These are phyloP conservation scores for Bombus breviceps DNA, from an alignment of 1,140 invertebrate species.

Conservation along the genomic window DNA sequence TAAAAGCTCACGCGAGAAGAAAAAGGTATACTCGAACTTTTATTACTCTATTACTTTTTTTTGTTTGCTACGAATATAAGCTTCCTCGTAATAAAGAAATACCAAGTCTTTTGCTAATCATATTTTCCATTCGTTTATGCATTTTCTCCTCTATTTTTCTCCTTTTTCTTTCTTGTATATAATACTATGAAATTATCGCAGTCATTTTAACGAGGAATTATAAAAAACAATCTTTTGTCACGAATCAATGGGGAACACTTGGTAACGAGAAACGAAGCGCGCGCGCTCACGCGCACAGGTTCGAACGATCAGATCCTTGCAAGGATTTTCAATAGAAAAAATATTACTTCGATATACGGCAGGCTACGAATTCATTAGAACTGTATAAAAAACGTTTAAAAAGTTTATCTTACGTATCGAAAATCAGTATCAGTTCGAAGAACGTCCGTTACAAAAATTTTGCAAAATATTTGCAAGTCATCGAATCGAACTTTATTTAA, in stretches of 20 bases:
- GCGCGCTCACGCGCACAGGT: background rate
- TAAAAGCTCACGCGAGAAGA: background rate
- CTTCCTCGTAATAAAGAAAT: constrained; percentile 37
- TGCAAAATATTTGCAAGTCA: constrained; percentile 14
- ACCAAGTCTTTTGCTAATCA: constrained; percentile 30
- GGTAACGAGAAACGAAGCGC: constrained; percentile 55
- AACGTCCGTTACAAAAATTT: constrained; percentile 9
- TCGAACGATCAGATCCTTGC: constrained; percentile 50
- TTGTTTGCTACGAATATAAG: background rate
- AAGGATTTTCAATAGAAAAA: background rate
- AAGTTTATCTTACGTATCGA: background rate
- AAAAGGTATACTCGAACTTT: background rate
- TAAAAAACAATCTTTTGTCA: constrained; percentile 49
- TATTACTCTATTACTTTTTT: background rate
- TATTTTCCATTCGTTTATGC: constrained; percentile 35
- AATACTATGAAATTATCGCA: constrained; percentile 67
- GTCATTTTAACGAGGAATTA: constrained; percentile 64
- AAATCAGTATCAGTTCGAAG: constrained; percentile 9
- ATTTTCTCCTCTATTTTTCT: background rate
- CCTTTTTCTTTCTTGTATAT: constrained; percentile 44
- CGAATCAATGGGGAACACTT: constrained; percentile 49
- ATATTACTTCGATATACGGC: background rate
- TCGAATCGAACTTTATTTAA: constrained; percentile 14
- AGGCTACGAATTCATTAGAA: constrained; percentile 22
- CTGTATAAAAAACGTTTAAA: constrained; percentile 26